phyloP scores from a whole-genome alignment of 53 echinoderm and acorn worm genomes.

The Patiria pectinifera region DNA sequence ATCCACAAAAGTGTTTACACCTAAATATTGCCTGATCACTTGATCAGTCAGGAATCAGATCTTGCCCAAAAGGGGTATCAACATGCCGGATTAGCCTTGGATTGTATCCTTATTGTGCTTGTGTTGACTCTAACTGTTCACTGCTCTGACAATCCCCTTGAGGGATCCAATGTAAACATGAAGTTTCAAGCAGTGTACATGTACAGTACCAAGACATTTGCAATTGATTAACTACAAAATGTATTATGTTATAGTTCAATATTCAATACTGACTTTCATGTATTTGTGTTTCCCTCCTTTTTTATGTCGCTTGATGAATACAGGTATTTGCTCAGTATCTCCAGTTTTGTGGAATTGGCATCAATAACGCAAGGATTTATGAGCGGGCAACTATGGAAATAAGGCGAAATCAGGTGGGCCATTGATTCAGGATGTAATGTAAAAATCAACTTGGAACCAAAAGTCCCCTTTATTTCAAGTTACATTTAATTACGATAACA shows the following conservation, averaged over 20 bases:
- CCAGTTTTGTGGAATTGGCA: conserved; percentile 98
- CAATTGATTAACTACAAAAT: background rate
- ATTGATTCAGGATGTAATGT: background rate
- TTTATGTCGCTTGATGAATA: background rate
- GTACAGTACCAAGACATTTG: background rate
- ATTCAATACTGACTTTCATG: background rate
- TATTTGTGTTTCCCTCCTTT: background rate
- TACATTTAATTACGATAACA: background rate
- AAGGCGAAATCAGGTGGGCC: conserved; percentile 92
- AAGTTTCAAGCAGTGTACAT: background rate
- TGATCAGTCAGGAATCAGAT: too few species aligned
- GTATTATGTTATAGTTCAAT: background rate
- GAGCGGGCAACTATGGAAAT: conserved; percentile 96
- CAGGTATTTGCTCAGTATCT: conserved; percentile 98
- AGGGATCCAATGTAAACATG: background rate
- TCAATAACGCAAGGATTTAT: conserved; percentile 95
- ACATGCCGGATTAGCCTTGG: too few species aligned
- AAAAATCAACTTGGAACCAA: background rate
- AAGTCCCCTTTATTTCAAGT: background rate
- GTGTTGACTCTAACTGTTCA: too few species aligned
- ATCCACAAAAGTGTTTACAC: background rate
- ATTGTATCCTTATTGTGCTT: too few species aligned
- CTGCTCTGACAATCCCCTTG: too few species aligned
- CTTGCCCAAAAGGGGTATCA: too few species aligned
- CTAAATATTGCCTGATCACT: background rate